phyloP scores from a whole-genome alignment of 2,888 invertebrate genomes.

The Rhingia rostrata region DNA sequence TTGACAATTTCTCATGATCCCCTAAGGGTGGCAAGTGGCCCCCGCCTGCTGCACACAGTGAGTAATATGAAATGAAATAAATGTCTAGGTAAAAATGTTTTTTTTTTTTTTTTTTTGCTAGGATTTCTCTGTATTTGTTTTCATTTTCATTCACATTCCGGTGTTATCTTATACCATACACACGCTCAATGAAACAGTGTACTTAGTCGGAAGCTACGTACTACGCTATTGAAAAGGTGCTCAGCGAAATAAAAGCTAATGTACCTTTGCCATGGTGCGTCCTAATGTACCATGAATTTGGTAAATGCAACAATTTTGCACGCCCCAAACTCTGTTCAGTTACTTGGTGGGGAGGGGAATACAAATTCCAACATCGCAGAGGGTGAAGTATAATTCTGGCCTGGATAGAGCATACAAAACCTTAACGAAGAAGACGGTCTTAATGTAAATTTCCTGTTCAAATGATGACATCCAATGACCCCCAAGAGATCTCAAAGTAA shows the following conservation, averaged over 20 bases:
- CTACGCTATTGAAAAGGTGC: slow-evolving; percentile 29
- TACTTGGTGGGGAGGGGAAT: slow-evolving; percentile 15
- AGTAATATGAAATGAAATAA: slow-evolving; percentile 68
- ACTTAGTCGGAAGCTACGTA: slow-evolving; percentile 26
- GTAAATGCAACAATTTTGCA: slow-evolving; percentile 62
- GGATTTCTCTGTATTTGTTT: not conserved
- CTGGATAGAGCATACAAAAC: slow-evolving; percentile 4
- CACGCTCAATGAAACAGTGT: slow-evolving; percentile 38
- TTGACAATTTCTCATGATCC: slow-evolving; percentile 42
- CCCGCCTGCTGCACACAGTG: slow-evolving; percentile 10
- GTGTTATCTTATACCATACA: slow-evolving; percentile 33
- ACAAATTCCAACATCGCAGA: slow-evolving; percentile 45
- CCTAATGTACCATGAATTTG: slow-evolving; percentile 70
- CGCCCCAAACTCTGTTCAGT: not conserved
- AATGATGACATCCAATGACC: slow-evolving; percentile 68
- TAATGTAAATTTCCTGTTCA: slow-evolving; percentile 73
- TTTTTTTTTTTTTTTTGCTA: not conserved
- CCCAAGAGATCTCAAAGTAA: slow-evolving; percentile 61
- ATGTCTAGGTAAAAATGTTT: slow-evolving; percentile 42
- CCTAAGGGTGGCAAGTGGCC: not conserved
- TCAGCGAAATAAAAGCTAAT: slow-evolving; percentile 64
- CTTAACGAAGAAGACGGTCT: slow-evolving; percentile 49
- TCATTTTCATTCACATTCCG: slow-evolving; percentile 45
- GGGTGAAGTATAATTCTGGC: not conserved
- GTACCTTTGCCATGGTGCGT: slow-evolving; percentile 61